Evolutionary conservation across 2,888 invertebrate species (phyloP), one percentile per base, ranked within the genome.

Genomic region (Idaea biselata): DNA sequence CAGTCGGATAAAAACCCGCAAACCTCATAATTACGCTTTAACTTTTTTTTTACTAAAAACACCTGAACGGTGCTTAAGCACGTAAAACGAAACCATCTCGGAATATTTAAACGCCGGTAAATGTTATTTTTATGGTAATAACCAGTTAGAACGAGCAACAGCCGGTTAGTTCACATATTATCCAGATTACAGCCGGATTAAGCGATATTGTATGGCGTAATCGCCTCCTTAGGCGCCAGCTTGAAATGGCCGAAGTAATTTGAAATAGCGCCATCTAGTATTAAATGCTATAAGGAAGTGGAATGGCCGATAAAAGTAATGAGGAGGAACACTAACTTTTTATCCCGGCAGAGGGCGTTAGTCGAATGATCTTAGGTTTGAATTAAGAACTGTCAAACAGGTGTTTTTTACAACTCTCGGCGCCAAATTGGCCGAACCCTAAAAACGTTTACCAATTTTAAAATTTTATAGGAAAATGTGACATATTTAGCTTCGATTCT

Each of bases 131-230:
- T 66, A 71, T 66, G 69, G 57, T 66, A 63, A 65, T 62, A 66
- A n/a, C 44, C 58, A 18, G 60, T 58, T 62, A 59, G 33, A n/a
- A 55, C 58, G 63, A 25, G 16, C 25, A 58, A 67, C 56, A 56
- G 25, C 64, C 64, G 53, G 57, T 62, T 63, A 54, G 32, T 31
- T 59, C 6, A 64, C 65, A 63, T 64, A 68, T 67, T 68, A 63
- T 64, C 18, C 55, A 63, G 62, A 59, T 65, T 61, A 64, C 58
- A 58, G 60, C 59, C 18, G 62, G 60, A 70, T 69, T 67, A 73
- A 68, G 59, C 65, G 63, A 67, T 70, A 70, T 69, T 67, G 62
- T 71, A 68, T 68, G 69, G 70, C 69, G 69, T 71, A 71, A 71
- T 71, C 70, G 66, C 68, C 25, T 57, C 63, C 61, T 68, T 56